A percentile compares a stretch with the other conserved stretches of the same genome.
Conservation (phyloP, 2,888 invertebrate species). For the Chrysolina oricalcia region DNA sequence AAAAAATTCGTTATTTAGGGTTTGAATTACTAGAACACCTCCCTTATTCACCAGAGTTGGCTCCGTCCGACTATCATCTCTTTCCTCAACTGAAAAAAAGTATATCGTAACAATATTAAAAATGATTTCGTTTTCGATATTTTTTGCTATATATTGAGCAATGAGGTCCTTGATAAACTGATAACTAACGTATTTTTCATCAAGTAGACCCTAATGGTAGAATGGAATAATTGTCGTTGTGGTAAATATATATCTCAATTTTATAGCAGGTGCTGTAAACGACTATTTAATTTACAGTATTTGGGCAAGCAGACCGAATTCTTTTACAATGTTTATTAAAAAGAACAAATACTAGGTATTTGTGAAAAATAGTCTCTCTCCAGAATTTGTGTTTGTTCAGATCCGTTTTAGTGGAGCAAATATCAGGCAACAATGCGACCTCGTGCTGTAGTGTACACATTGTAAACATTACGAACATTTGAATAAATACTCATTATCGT, state of each 20-base stretch:
- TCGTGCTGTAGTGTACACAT: constrained; percentile 60
- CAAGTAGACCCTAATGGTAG: not conserved
- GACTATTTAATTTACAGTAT: constrained; percentile 52
- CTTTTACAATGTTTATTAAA: constrained; percentile 64
- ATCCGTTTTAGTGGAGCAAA: constrained; percentile 57
- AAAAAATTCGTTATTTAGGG: no score
- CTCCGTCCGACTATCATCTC: no score
- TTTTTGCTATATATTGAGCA: no score
- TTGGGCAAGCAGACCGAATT: constrained; percentile 55
- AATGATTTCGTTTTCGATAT: no score
- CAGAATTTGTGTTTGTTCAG: constrained; percentile 58
- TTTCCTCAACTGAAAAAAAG: no score
- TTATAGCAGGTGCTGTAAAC: constrained; percentile 49
- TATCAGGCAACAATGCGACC: constrained; percentile 59
- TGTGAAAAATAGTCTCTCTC: constrained; percentile 59
- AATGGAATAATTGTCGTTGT: not conserved
- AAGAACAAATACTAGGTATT: constrained; percentile 62
- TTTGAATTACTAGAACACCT: no score
- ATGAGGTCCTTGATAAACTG: not conserved
- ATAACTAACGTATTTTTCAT: not conserved
- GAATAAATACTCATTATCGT: constrained; percentile 56
- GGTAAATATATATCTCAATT: constrained; percentile 24
- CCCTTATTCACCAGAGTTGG: no score
- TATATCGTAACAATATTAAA: no score
- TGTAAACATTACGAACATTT: constrained; percentile 54